Percentiles rank a stretch among this genome's conserved stretches.
These are phyloP conservation scores for Lagopus muta DNA, from an alignment of 2,113 vertebrate genomes.

Conservation along the genomic window DNA sequence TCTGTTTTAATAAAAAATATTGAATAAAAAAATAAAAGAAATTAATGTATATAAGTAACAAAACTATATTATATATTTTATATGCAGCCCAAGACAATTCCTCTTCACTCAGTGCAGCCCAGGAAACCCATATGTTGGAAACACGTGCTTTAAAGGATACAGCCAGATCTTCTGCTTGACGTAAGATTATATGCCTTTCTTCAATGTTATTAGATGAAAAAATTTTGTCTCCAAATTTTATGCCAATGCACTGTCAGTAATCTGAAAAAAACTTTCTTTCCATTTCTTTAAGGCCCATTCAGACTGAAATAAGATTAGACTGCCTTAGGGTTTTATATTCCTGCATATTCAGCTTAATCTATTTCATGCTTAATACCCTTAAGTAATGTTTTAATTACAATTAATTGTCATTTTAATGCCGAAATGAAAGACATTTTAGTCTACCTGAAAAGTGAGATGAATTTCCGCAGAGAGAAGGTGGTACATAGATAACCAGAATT, in stretches of 20 bases:
- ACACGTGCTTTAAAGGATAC: no score
- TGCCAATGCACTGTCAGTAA: neutral
- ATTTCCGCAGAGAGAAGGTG: neutral
- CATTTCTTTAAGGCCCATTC: neutral
- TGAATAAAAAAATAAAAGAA: no score
- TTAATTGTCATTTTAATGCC: no score
- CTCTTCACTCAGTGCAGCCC: no score
- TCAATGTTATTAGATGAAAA: neutral
- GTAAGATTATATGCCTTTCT: neutral
- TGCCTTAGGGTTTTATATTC: neutral
- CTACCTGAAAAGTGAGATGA: neutral
- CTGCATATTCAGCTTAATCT: neutral
- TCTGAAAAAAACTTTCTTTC: neutral
- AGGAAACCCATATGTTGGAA: no score
- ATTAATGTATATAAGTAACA: no score
- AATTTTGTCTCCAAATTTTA: neutral
- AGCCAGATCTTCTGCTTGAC: neutral
- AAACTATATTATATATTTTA: no score
- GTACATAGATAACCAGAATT: neutral
- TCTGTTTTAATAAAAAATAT: no score
- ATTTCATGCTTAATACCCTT: neutral
- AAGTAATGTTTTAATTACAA: no score
- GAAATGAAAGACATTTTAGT: no score
- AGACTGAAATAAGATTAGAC: neutral
- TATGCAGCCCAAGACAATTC: no score